A percentile compares a stretch with the other conserved stretches of the same genome.
These are phyloP conservation scores for Drosophila sturtevanti DNA, from an alignment of 1,140 invertebrate genomes.

Conservation along the genomic window DNA sequence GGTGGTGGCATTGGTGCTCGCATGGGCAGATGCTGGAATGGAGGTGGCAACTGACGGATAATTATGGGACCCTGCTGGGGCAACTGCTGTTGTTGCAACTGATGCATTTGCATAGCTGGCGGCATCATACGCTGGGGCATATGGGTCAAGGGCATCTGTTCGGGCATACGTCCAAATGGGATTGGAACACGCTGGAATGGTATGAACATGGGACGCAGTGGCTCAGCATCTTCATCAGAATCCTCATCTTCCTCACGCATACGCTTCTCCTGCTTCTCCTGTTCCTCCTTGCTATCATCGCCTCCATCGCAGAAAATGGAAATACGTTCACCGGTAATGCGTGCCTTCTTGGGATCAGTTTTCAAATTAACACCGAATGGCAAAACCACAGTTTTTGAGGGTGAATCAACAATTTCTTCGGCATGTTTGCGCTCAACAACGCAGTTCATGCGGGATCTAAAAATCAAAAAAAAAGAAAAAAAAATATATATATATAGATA, in stretches of 20 bases:
- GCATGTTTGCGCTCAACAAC: slow-evolving; percentile 92
- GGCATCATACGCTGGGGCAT: slow-evolving; percentile 82
- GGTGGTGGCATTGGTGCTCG: slow-evolving; percentile 81
- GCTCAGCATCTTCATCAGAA: slow-evolving; percentile 71
- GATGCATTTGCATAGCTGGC: slow-evolving; percentile 69
- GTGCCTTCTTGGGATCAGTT: slow-evolving; percentile 88
- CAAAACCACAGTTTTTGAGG: slow-evolving; percentile 86
- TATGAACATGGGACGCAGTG: slow-evolving; percentile 79
- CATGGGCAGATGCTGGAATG: slow-evolving; percentile 82
- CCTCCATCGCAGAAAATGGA: slow-evolving; percentile 93
- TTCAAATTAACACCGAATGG: slow-evolving; percentile 88
- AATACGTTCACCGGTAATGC: slow-evolving; percentile 91
- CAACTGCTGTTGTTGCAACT: slow-evolving; percentile 52
- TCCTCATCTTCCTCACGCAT: slow-evolving; percentile 73
- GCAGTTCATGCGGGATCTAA: slow-evolving; percentile 91
- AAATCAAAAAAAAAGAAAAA: too few relatives aligned
- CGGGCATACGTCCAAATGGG: slow-evolving; percentile 79
- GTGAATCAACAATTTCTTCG: slow-evolving; percentile 91
- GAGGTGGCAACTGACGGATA: slow-evolving; percentile 69
- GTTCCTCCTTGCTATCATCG: slow-evolving; percentile 57
- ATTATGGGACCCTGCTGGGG: slow-evolving; percentile 70
- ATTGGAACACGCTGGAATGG: slow-evolving; percentile 81
- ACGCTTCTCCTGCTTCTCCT: slow-evolving; percentile 55
- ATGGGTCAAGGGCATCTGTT: slow-evolving; percentile 79
- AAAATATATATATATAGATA: too few relatives aligned